Conservation (phyloP, 2,888 invertebrate species). For the Drosophila atroscutellata region DNA sequence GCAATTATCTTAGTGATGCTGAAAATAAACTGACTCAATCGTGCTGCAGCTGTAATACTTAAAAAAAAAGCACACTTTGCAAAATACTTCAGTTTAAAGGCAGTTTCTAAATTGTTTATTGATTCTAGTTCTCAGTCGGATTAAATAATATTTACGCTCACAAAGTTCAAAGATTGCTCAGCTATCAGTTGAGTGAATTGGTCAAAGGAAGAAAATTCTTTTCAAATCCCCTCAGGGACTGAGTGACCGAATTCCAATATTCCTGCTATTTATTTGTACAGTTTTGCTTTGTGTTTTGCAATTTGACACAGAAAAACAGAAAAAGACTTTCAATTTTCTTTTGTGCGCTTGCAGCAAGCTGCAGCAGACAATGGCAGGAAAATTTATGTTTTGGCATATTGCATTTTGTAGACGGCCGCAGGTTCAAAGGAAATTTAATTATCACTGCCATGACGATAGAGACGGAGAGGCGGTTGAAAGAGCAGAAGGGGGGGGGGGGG, state of each 20-base stretch:
- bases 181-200: background rate
- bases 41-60: background rate
- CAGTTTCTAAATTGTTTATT: background rate
- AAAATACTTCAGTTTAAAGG: background rate
- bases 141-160: background rate
- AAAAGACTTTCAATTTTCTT: slow-evolving; percentile 1
- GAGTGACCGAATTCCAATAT: background rate
- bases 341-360: slow-evolving; percentile 5
- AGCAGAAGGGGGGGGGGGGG: background rate
- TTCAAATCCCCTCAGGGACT: background rate
- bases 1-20: background rate
- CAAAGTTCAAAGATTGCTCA: background rate
- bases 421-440: slow-evolving; percentile 54
- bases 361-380: background rate
- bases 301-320: background rate
- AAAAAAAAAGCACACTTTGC: background rate
- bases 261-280: background rate
- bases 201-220: background rate
- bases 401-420: slow-evolving; percentile 28
- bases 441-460: slow-evolving; percentile 41
- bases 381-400: slow-evolving; percentile 47
- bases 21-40: background rate
- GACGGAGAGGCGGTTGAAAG: too few relatives aligned
- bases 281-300: background rate
- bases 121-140: background rate